Evolutionary conservation across 1,140 invertebrate genomes (phyloP).

Genomic region (Dendrolimus punctatus): DNA sequence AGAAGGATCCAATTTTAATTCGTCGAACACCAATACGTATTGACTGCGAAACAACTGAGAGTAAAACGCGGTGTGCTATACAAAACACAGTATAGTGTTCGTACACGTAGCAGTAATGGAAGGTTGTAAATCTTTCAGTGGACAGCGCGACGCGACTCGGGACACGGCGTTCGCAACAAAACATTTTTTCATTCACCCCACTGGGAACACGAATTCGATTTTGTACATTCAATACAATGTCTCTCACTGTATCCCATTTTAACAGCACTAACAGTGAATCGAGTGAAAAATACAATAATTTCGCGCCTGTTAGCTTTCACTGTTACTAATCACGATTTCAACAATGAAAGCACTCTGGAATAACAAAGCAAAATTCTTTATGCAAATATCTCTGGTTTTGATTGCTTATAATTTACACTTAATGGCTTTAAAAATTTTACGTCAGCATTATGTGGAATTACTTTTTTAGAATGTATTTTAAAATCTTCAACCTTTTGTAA

Average conservation of each 20-base stretch:
- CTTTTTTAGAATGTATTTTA: too few species aligned
- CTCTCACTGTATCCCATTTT: constrained; percentile 32
- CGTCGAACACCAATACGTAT: constrained; percentile 1
- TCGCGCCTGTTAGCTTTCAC: background rate
- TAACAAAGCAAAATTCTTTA: too few species aligned
- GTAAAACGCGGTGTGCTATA: background rate
- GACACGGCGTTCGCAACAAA: constrained; percentile 36
- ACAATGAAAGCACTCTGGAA: background rate
- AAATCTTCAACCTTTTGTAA: too few species aligned
- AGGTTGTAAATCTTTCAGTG: constrained; percentile 51
- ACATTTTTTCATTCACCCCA: constrained; percentile 54
- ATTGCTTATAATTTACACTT: too few species aligned
- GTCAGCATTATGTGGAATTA: too few species aligned
- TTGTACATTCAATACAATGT: constrained; percentile 51
- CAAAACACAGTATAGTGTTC: constrained; percentile 1
- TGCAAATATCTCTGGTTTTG: too few species aligned
- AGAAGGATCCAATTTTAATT: background rate
- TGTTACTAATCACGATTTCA: background rate
- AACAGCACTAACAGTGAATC: constrained; percentile 9
- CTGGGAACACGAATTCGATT: constrained; percentile 49
- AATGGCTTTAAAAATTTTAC: too few species aligned
- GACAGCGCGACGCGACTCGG: constrained; percentile 39
- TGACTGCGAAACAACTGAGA: too few species aligned
- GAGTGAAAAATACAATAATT: constrained; percentile 5
- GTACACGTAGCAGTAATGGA: constrained; percentile 35